A percentile compares a stretch with the other conserved stretches of the same genome.
These are phyloP conservation scores for Antheraea pernyi DNA, from an alignment of 1,140 invertebrate species.

Conservation along the genomic window DNA sequence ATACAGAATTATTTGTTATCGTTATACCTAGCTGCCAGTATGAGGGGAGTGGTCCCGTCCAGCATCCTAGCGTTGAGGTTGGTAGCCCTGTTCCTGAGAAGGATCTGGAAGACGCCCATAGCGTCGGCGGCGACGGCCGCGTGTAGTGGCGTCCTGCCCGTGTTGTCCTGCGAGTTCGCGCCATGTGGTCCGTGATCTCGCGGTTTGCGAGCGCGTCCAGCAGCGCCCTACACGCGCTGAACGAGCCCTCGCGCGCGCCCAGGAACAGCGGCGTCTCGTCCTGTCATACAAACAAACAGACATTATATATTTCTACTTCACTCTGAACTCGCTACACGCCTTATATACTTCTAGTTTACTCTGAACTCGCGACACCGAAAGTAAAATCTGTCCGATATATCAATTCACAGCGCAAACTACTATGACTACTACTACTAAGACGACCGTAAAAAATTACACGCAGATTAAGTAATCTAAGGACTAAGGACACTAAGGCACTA, in stretches of 20 bases:
- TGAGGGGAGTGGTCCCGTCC: constrained; percentile 97
- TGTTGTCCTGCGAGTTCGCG: constrained; percentile 94
- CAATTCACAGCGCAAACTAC: too few relatives aligned
- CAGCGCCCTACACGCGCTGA: constrained; percentile 93
- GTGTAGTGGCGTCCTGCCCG: constrained; percentile 96
- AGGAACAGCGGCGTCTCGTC: constrained; percentile 98
- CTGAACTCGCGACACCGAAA: too few relatives aligned
- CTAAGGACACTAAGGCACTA: too few relatives aligned
- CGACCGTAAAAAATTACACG: too few relatives aligned
- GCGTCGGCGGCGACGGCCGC: constrained; percentile 95
- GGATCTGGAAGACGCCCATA: constrained; percentile 96
- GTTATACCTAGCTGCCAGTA: constrained; percentile 87
- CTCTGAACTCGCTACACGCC: too few relatives aligned
- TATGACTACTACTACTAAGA: too few relatives aligned
- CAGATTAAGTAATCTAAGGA: too few relatives aligned
- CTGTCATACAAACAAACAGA: constrained; percentile 57
- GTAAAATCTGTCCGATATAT: too few relatives aligned
- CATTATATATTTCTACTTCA: background rate
- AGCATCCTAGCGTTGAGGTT: constrained; percentile 97
- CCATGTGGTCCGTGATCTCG: constrained; percentile 98
- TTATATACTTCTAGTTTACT: too few relatives aligned
- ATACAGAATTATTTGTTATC: too few relatives aligned
- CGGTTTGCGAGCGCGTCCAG: constrained; percentile 95
- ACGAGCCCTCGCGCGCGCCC: constrained; percentile 96
- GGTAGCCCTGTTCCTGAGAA: constrained; percentile 94